A percentile compares a stretch with the other conserved stretches of the same genome.
phyloP scores from a whole-genome alignment of 2,113 vertebrate genomes.

The Capra hircus region DNA sequence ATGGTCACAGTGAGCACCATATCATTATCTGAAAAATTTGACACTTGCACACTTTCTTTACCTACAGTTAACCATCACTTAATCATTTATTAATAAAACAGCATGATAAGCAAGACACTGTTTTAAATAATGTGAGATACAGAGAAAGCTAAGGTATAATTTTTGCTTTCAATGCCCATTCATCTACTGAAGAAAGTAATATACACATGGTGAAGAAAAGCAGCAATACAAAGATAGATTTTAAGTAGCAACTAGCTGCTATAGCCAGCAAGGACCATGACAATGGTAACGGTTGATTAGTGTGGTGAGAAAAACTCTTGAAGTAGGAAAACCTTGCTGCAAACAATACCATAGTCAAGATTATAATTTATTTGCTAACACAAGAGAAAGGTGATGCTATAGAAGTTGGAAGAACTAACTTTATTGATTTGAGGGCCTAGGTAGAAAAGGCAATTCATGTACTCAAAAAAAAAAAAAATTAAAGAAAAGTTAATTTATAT shows the following conservation, averaged over 20 bases:
- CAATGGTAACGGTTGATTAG: not conserved
- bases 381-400: constrained; percentile 51
- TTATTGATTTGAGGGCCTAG: not conserved
- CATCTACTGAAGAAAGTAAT: not conserved
- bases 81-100: not conserved
- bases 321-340: not conserved
- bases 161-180: not conserved
- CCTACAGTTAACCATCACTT: not conserved
- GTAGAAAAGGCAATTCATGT: not conserved
- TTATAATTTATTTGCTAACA: constrained; percentile 76
- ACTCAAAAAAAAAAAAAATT: not conserved
- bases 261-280: not conserved
- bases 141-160: not conserved
- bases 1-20: not conserved
- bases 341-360: constrained; percentile 67
- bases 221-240: not conserved
- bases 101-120: not conserved
- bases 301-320: not conserved
- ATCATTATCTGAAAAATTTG: constrained; percentile 6
- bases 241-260: not conserved
- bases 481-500: not conserved
- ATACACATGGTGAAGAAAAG: not conserved
- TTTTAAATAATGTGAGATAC: not conserved
- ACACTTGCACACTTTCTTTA: not conserved
- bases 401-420: not conserved